These are phyloP conservation scores for Araneus ventricosus DNA, from an alignment of 1,140 invertebrate genomes.

Conservation along the genomic window DNA sequence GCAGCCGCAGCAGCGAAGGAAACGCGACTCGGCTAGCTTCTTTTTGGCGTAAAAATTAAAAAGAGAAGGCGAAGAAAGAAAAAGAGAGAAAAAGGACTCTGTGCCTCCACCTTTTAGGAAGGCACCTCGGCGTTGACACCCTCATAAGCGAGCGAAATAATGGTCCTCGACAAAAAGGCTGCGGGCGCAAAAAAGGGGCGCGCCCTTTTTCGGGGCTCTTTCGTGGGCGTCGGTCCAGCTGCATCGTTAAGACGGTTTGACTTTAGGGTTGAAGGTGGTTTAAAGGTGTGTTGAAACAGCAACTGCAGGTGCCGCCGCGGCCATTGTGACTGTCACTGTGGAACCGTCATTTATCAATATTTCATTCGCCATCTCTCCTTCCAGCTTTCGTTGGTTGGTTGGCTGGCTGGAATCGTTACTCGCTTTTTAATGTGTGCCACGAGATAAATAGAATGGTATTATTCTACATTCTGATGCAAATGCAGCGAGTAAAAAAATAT, in stretches of 20 bases:
- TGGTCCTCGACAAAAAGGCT: conserved; percentile 39
- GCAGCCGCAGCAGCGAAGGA: not conserved
- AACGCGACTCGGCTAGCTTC: not conserved
- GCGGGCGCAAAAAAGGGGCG: conserved; percentile 14
- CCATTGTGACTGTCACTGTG: not conserved
- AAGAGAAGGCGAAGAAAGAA: not conserved
- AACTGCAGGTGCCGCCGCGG: not conserved
- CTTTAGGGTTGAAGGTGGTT: conserved; percentile 32
- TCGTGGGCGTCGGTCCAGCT: conserved; percentile 36
- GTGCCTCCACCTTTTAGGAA: not conserved
- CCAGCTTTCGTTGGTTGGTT: too few species aligned
- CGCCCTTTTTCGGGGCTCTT: conserved; percentile 5
- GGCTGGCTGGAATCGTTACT: not conserved
- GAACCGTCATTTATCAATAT: not conserved
- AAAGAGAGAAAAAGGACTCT: not conserved
- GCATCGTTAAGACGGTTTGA: conserved; percentile 13
- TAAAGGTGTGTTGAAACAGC: conserved; percentile 27
- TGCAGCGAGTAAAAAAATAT: too few species aligned
- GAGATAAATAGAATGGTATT: not conserved
- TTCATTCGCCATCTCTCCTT: not conserved
- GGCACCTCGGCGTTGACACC: conserved; percentile 17
- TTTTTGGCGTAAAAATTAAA: not conserved
- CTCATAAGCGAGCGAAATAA: conserved; percentile 48
- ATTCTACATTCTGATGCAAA: not conserved
- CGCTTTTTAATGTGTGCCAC: not conserved